Evolutionary conservation across 2,888 invertebrate genomes (phyloP), one percentile per base, ranked within the genome.

Genomic region (Philhelius pedissequus): DNA sequence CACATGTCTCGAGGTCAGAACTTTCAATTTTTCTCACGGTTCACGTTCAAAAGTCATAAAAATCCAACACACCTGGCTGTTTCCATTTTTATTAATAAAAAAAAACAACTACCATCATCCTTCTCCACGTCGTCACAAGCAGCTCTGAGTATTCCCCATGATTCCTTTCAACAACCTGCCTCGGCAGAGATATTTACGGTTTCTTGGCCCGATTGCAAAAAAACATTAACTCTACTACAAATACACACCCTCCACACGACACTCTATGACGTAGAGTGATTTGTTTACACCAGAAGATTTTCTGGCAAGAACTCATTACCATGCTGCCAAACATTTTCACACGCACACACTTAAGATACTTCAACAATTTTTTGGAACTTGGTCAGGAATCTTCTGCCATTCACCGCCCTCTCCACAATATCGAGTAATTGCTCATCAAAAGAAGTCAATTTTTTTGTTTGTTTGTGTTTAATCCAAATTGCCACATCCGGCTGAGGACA

Each of bases 281-380:
- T 80, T 84, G 84, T 84, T 84, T 84, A 84, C 80, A 71, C 13
- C 4, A 45, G 45, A 38, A 68, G 52, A 66, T 71, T 76, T 75
- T 68, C 32, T 84, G 80, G 75, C 84, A 84, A 84, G 84, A 84
- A 84, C 71, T 80, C 71, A 68, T 60, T 70, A 66, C 64, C 54
- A 64, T 75, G 50, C 82, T 74, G 73, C 73, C 81, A 77, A 64
- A 48, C 27, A 32, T 38, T 11, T 40, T 52, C 74, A 66, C 52
- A 71, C 80, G 80, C 78, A 58, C 48, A 54, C 43, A 58, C n/a
- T 62, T 38, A 35, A 45, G 40, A 48, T 56, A 43, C 58, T 71
- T 80, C n/a, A 48, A 32, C 32, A 27, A n/a, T n/a, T 43, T 45
- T 32, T 64, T 48, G 84, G 84, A 84, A 80, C 66, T 43, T 27